These are phyloP conservation scores for Canis aureus DNA, from an alignment of 2,113 vertebrate genomes.

Conservation along the genomic window DNA sequence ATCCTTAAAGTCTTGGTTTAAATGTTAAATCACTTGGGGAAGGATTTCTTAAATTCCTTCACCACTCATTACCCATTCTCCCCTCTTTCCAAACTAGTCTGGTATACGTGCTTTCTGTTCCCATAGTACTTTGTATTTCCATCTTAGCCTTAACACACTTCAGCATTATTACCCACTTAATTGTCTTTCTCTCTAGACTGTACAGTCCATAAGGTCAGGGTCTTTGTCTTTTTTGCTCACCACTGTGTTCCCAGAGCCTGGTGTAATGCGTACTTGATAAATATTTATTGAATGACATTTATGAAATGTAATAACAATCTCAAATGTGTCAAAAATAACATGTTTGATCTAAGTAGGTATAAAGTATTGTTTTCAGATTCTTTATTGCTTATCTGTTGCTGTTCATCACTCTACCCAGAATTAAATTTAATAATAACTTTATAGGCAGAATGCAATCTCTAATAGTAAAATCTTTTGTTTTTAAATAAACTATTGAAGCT, in stretches of 20 bases:
- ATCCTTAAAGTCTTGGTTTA: background rate
- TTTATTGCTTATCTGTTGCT: slow-evolving; percentile 18
- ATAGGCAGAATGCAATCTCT: background rate
- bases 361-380: slow-evolving; percentile 32
- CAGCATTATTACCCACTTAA: background rate
- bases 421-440: slow-evolving; percentile 13
- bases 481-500: slow-evolving; percentile 17
- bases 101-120: background rate
- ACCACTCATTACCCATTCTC: background rate
- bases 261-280: slow-evolving; percentile 14
- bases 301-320: background rate
- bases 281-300: slow-evolving; percentile 37
- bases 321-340: background rate
- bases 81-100: background rate
- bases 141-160: background rate
- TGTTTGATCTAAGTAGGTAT: background rate
- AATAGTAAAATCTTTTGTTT: slow-evolving; percentile 63
- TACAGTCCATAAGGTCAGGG: background rate
- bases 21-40: background rate
- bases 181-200: slow-evolving; percentile 6
- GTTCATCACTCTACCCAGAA: background rate
- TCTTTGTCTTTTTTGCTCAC: background rate
- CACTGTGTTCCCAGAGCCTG: background rate
- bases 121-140: background rate
- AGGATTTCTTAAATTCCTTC: slow-evolving; percentile 22